phyloP scores from a whole-genome alignment of 2,888 invertebrate genomes.

The Parnassius apollo region DNA sequence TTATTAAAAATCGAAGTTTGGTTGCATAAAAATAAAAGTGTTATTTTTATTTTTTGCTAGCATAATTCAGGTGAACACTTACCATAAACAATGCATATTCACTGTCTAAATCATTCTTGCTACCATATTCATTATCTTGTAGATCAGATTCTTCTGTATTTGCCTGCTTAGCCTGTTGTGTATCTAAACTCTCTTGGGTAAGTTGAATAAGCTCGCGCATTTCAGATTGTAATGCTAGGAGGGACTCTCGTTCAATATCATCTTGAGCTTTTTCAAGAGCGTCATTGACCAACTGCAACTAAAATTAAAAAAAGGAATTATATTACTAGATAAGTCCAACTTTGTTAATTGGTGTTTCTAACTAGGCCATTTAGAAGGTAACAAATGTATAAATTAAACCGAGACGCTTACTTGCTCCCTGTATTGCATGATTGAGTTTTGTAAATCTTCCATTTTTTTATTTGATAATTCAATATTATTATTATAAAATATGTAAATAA shows the following conservation, averaged over 20 bases:
- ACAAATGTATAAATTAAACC: not conserved
- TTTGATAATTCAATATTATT: not conserved
- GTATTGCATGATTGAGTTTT: slow-evolving; percentile 61
- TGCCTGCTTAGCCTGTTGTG: slow-evolving; percentile 38
- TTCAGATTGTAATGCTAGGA: slow-evolving; percentile 82
- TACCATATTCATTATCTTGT: slow-evolving; percentile 27
- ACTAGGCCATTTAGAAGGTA: not conserved
- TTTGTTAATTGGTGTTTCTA: not conserved
- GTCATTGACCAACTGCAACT: slow-evolving; percentile 84
- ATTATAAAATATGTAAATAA: too few relatives aligned
- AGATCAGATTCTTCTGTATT: slow-evolving; percentile 27
- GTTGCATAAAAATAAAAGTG: too few relatives aligned
- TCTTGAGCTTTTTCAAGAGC: slow-evolving; percentile 74
- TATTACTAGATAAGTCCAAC: not conserved
- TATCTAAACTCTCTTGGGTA: slow-evolving; percentile 82
- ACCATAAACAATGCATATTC: slow-evolving; percentile 88
- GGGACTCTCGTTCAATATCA: slow-evolving; percentile 77
- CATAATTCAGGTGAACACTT: slow-evolving; percentile 29
- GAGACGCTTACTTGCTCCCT: slow-evolving; percentile 58
- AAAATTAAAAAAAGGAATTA: slow-evolving; percentile 23
- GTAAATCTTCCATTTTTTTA: slow-evolving; percentile 56
- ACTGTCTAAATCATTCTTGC: slow-evolving; percentile 56
- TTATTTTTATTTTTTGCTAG: too few relatives aligned
- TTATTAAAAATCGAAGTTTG: too few relatives aligned
- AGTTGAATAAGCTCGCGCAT: slow-evolving; percentile 85